Evolutionary conservation across 2,113 vertebrate genomes (phyloP).

Genomic region (Corythornis cristatus): DNA sequence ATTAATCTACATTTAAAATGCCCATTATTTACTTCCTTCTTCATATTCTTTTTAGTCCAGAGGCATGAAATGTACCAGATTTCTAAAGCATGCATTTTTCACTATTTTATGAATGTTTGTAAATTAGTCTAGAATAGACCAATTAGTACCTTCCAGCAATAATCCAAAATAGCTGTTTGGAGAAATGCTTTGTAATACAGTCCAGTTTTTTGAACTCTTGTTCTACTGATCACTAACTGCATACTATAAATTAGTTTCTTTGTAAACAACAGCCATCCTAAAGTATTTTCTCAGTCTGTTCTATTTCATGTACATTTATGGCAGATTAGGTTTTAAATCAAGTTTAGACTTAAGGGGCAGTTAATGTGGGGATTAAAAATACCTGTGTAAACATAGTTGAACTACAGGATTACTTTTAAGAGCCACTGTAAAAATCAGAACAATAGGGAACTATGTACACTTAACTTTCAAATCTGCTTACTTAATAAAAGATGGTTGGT

Average conservation of each 20-base stretch:
- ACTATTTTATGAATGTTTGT: slow-evolving; percentile 78
- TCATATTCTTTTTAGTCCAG: slow-evolving; percentile 64
- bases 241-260: slow-evolving; percentile 54
- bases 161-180: slow-evolving; percentile 66
- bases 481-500: slow-evolving; percentile 20
- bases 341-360: neutral
- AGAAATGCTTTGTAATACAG: slow-evolving; percentile 59
- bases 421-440: neutral
- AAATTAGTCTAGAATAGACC: slow-evolving; percentile 69
- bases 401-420: neutral
- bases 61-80: slow-evolving; percentile 72
- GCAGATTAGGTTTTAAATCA: neutral
- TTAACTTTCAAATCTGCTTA: neutral
- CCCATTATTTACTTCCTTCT: slow-evolving; percentile 37
- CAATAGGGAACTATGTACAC: neutral
- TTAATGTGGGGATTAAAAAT: neutral
- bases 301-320: slow-evolving; percentile 15
- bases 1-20: neutral
- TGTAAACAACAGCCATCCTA: slow-evolving; percentile 30
- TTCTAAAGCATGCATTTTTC: slow-evolving; percentile 80
- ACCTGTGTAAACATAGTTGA: neutral
- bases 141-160: slow-evolving; percentile 74
- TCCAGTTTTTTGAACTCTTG: slow-evolving; percentile 33
- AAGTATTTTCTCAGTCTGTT: slow-evolving; percentile 36
- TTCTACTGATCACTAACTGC: slow-evolving; percentile 51